Evolutionary conservation across 2,888 invertebrate species (phyloP).

Genomic region (Mechanitis mazaeus): DNA sequence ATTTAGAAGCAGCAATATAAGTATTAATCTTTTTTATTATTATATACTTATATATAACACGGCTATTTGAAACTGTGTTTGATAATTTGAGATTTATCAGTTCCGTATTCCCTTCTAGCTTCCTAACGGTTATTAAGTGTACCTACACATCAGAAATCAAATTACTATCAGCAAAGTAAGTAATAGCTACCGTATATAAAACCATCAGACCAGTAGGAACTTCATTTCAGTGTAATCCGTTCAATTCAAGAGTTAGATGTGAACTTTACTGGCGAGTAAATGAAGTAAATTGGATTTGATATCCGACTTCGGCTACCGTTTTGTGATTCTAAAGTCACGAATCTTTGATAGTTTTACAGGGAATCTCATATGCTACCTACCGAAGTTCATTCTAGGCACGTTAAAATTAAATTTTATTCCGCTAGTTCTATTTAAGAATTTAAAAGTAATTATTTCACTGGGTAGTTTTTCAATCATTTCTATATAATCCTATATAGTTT

Average conservation of each 20-base stretch:
- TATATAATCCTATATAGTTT: too few relatives aligned
- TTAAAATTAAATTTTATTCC: constrained; percentile 3
- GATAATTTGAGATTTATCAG: too few relatives aligned
- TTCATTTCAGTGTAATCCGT: constrained; percentile 62
- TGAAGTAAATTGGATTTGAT: constrained; percentile 73
- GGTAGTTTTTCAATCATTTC: too few relatives aligned
- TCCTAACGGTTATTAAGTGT: neutral
- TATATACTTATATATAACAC: too few relatives aligned
- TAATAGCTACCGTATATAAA: constrained; percentile 25
- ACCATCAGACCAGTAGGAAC: constrained; percentile 36
- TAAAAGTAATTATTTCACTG: neutral
- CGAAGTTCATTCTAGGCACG: constrained; percentile 14
- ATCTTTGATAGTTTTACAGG: constrained; percentile 47
- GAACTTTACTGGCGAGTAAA: constrained; percentile 69
- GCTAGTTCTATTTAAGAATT: neutral
- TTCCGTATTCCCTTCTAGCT: neutral
- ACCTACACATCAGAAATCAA: constrained; percentile 18
- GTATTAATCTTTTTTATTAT: too few relatives aligned
- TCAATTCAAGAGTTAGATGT: constrained; percentile 64
- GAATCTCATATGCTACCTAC: constrained; percentile 30
- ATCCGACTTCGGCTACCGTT: constrained; percentile 62
- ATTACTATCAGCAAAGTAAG: constrained; percentile 23
- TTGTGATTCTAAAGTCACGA: constrained; percentile 60
- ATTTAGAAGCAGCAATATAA: too few relatives aligned
- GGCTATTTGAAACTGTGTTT: too few relatives aligned